Base-by-base conservation (phyloP, 1,140 invertebrate genomes). In the Druon quercuslanigerum region DNA sequence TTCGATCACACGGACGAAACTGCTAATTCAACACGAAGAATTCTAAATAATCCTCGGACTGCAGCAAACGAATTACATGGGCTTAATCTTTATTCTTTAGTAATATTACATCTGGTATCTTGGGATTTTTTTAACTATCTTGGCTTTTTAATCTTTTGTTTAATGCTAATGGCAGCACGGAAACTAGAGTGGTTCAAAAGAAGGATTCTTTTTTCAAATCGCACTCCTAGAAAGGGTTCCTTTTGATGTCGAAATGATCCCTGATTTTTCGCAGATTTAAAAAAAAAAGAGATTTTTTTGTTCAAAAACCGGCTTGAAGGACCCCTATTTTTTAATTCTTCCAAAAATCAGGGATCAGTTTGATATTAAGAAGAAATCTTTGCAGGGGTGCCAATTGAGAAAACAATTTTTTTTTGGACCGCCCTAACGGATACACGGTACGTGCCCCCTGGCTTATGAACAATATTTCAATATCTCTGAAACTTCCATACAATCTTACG, bases 1-100 rank as follows among this genome's bases (percentile, higher is more conserved):
- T 84, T 87, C 83, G 85, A 85, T 88, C 90, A 89, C 80, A 89
- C 84, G 86, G 84, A 86, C 86, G 84, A 90, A 87, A 85, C 77
- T 82, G 85, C 87, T 89, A 87, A 87, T 86, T 85, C 79, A 87
- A 87, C 80, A 83, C 74, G 80, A 87, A 82, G 81, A 79, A 83
- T 81, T 51, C 83, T 89, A 89, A 90, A 86, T 86, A 81, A 87
- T 84, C 82, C 76, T 82, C 77, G 81, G 73, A 79, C 79, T 76
- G 80, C 71, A 82, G 83, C 84, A 84, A 87, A 88, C 77, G 76
- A 88, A 84, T 81, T 66, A 80, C 72, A 77, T 66, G 71, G 73
- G 51, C 74, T 72, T 79, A 82, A 76, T 75, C 76, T 81, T 84
- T 79, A 82, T 75, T 75, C 78, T 81, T 84, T 81, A 71, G 70